Evolutionary conservation across 2,113 vertebrate species (phyloP).

Genomic region (Daubentonia madagascariensis): DNA sequence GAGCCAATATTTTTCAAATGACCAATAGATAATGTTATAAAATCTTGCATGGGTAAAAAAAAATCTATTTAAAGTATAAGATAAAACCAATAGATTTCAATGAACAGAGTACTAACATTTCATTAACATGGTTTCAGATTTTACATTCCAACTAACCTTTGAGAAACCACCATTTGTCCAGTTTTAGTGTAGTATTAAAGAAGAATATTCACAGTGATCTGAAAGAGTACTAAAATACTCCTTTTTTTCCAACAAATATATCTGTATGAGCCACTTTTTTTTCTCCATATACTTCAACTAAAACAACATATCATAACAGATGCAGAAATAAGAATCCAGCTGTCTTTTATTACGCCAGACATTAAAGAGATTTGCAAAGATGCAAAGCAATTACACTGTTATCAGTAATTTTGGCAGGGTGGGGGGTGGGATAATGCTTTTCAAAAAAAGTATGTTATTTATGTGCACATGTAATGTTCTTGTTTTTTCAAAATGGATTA

Average conservation of each 20-base stretch:
- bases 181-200: not conserved
- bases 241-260: not conserved
- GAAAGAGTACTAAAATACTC: not conserved
- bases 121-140: not conserved
- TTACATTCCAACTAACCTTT: not conserved
- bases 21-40: not conserved
- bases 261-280: not conserved
- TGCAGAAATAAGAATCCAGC: not conserved
- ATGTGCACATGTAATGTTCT: not conserved
- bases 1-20: not conserved
- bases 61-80: not conserved
- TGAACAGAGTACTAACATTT: not conserved
- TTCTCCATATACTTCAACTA: not conserved
- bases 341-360: not conserved
- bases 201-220: not conserved
- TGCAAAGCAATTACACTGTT: not conserved
- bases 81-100: not conserved
- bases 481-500: not conserved
- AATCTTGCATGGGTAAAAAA: not conserved
- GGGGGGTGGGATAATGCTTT: not conserved
- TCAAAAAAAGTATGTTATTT: not conserved
- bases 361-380: not conserved
- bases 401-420: not conserved
- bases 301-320: not conserved
- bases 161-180: not conserved